Evolutionary conservation across 2,888 invertebrate species (phyloP).

Genomic region (Eretmocerus hayati): DNA sequence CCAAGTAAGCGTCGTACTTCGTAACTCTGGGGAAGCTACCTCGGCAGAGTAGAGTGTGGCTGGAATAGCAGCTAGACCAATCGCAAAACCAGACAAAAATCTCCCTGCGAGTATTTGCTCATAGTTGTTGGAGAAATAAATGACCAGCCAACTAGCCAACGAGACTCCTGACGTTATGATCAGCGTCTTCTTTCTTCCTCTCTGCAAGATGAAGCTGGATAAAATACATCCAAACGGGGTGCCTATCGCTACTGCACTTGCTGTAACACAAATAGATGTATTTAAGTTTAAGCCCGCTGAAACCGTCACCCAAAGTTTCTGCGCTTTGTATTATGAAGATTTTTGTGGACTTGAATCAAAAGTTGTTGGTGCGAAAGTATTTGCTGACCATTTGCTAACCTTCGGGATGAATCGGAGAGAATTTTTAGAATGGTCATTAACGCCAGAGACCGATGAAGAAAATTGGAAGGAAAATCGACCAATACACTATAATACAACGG

Average conservation of each 20-base stretch:
- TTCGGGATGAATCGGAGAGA: too few relatives aligned
- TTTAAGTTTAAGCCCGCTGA: too few relatives aligned
- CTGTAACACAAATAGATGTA: slow-evolving; percentile 44
- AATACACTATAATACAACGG: too few relatives aligned
- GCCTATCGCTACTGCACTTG: slow-evolving; percentile 51
- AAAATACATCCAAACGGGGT: slow-evolving; percentile 53
- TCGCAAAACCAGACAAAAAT: slow-evolving; percentile 49
- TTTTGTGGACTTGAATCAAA: too few relatives aligned
- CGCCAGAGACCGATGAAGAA: too few relatives aligned
- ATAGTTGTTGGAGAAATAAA: slow-evolving; percentile 46
- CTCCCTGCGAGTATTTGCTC: slow-evolving; percentile 47
- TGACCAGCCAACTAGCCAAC: slow-evolving; percentile 50
- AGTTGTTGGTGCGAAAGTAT: too few relatives aligned
- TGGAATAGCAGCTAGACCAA: slow-evolving; percentile 52
- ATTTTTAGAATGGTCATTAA: too few relatives aligned
- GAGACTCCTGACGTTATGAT: slow-evolving; percentile 48
- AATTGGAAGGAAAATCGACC: too few relatives aligned
- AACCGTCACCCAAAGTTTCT: too few relatives aligned
- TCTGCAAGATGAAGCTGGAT: slow-evolving; percentile 50
- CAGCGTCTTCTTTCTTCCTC: slow-evolving; percentile 50
- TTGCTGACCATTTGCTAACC: too few relatives aligned
- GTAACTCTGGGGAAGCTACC: slow-evolving; percentile 45
- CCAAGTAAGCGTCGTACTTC: slow-evolving; percentile 53
- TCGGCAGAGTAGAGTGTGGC: slow-evolving; percentile 54
- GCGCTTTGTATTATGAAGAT: too few relatives aligned